phyloP scores from a whole-genome alignment of 2,797 vertebrate genomes.

The Centropyge bicolor region DNA sequence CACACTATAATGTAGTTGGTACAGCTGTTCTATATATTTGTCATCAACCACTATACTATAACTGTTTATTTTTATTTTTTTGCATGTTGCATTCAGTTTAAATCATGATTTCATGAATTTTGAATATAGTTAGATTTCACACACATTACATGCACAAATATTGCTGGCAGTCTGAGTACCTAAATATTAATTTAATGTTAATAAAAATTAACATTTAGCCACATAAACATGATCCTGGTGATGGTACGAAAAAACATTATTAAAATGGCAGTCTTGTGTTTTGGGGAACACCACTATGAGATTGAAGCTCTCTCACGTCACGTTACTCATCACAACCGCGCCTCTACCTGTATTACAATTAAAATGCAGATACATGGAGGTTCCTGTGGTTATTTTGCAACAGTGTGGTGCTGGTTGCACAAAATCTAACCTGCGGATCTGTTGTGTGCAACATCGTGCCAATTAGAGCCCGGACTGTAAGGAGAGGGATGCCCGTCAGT shows the following conservation, averaged over 20 bases:
- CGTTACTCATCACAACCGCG: conserved; percentile 3
- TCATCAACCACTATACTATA: background rate
- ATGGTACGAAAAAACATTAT: background rate
- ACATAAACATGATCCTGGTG: background rate
- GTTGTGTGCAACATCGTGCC: background rate
- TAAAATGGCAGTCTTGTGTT: background rate
- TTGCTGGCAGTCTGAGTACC: no score
- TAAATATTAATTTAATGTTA: no score
- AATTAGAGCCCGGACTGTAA: background rate
- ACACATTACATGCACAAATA: background rate
- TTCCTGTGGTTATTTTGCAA: conserved; percentile 12
- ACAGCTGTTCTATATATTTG: background rate
- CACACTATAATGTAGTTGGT: background rate
- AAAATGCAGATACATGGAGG: background rate
- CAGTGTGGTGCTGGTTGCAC: background rate
- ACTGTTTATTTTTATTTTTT: no score
- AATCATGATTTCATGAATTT: no score
- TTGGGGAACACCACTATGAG: background rate
- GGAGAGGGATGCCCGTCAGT: background rate
- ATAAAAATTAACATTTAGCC: no score
- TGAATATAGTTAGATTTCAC: background rate
- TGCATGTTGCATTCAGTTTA: no score
- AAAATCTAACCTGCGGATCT: background rate
- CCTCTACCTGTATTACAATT: background rate
- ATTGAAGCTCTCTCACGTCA: background rate